phyloP scores from a whole-genome alignment of 2,113 vertebrate species.

The Larimichthys polyactis region DNA sequence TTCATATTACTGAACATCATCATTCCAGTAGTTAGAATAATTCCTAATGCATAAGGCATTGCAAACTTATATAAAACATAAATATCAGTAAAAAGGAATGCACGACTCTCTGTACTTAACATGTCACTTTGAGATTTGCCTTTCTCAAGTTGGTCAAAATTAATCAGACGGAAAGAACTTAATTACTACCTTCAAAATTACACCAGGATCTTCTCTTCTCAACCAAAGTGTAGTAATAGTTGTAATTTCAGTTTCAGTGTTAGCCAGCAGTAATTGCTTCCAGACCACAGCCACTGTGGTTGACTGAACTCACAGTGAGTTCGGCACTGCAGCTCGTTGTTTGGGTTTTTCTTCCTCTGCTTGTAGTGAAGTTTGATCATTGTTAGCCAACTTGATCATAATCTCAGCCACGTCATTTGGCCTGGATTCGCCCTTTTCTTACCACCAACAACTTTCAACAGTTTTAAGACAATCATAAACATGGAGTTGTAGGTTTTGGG shows the following conservation, averaged over 20 bases:
- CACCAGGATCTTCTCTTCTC: slow-evolving; percentile 1
- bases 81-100: background rate
- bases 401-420: slow-evolving; percentile 42
- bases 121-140: background rate
- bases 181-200: slow-evolving; percentile 13
- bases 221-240: slow-evolving; percentile 46
- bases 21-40: slow-evolving; percentile 13
- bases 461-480: slow-evolving; percentile 15
- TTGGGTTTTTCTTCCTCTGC: slow-evolving; percentile 20
- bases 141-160: slow-evolving; percentile 16
- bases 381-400: slow-evolving; percentile 29
- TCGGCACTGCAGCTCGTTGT: slow-evolving; percentile 32
- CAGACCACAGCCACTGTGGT: slow-evolving; percentile 50
- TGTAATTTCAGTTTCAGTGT: slow-evolving; percentile 42
- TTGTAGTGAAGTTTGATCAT: slow-evolving; percentile 41
- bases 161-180: background rate
- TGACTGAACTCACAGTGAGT: slow-evolving; percentile 49
- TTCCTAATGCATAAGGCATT: background rate
- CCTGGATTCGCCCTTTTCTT: slow-evolving; percentile 28
- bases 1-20: slow-evolving; percentile 3
- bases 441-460: slow-evolving; percentile 16
- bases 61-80: background rate
- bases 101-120: background rate
- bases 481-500: background rate
- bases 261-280: slow-evolving; percentile 57